A percentile compares a stretch with the other conserved stretches of the same genome.
These are phyloP conservation scores for Oxystoma pomonae DNA, from an alignment of 2,888 invertebrate genomes.

Conservation along the genomic window DNA sequence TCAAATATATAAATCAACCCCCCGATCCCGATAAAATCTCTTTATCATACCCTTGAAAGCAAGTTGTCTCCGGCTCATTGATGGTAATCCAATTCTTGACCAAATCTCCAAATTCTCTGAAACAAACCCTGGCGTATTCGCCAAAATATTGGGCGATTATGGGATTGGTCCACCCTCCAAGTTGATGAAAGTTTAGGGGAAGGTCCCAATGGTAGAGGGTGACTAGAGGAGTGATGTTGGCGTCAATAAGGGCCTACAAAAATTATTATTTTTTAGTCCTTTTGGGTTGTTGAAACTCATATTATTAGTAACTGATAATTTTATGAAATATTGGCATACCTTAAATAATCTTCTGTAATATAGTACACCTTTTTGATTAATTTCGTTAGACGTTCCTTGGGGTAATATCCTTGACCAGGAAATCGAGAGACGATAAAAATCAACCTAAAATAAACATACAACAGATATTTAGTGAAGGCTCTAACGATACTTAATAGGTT, in stretches of 20 bases:
- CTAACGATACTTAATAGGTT: too few relatives aligned
- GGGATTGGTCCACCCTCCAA: constrained; percentile 63
- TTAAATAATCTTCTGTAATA: constrained; percentile 16
- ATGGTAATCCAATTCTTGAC: constrained; percentile 53
- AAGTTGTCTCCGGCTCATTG: constrained; percentile 49
- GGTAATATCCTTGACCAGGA: constrained; percentile 21
- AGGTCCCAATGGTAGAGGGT: constrained; percentile 56
- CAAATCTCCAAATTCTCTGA: constrained; percentile 43
- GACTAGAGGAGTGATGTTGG: constrained; percentile 58
- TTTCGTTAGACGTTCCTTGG: constrained; percentile 13
- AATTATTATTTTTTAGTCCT: too few relatives aligned
- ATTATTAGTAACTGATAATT: background rate
- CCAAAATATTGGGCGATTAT: constrained; percentile 55
- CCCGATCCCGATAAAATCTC: too few relatives aligned
- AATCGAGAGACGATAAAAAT: constrained; percentile 18
- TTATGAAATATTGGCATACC: constrained; percentile 10
- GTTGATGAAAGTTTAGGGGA: constrained; percentile 40
- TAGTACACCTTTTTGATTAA: constrained; percentile 18
- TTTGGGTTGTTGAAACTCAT: too few relatives aligned
- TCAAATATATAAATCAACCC: too few relatives aligned
- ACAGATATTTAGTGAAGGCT: too few relatives aligned
- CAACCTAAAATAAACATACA: constrained; percentile 8
- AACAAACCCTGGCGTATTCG: constrained; percentile 55
- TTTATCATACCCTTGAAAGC: constrained; percentile 29
- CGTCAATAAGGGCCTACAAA: constrained; percentile 60